These are phyloP conservation scores for Eilema depressum DNA, from an alignment of 2,888 invertebrate genomes.

Conservation along the genomic window DNA sequence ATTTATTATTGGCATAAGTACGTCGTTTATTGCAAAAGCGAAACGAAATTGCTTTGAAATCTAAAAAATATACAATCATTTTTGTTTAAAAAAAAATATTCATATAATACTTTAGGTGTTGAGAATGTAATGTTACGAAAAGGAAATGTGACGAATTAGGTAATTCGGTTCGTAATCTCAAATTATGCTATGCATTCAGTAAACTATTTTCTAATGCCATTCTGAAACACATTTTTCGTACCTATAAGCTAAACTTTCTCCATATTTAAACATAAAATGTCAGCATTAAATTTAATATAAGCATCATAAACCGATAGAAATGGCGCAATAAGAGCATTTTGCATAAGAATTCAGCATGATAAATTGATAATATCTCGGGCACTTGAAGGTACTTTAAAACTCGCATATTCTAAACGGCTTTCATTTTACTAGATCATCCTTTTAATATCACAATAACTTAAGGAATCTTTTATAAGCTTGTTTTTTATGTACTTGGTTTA, in stretches of 20 bases:
- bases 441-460: too few relatives aligned
- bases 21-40: not conserved
- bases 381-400: not conserved
- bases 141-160: not conserved
- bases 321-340: not conserved
- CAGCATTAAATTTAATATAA: not conserved
- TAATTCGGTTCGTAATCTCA: not conserved
- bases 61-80: not conserved
- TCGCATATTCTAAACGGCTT: not conserved
- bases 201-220: not conserved
- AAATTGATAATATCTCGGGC: not conserved
- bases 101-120: not conserved
- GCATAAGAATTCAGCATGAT: not conserved
- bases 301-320: not conserved
- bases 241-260: not conserved
- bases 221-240: not conserved
- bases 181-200: not conserved
- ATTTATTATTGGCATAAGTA: not conserved
- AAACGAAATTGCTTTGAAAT: not conserved
- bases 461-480: too few relatives aligned
- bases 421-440: not conserved
- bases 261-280: not conserved
- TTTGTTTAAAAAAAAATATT: not conserved
- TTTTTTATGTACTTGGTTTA: too few relatives aligned
- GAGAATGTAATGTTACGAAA: not conserved